Evolutionary conservation across 1,140 invertebrate species (phyloP), one percentile per base, ranked within the genome.

Genomic region (Heliconius himera): DNA sequence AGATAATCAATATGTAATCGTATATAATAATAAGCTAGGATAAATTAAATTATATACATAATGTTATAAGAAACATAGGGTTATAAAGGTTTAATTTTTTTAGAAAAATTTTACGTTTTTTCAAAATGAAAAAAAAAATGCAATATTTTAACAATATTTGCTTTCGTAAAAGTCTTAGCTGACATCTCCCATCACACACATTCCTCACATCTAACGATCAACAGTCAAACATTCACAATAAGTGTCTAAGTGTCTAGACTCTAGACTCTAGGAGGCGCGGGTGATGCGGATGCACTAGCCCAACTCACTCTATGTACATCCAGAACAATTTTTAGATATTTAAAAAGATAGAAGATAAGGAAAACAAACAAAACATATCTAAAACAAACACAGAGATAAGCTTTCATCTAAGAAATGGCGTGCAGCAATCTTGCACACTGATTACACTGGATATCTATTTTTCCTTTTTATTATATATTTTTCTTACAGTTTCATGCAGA

Each of bases 241-340:
- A 51, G 49, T 20, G 85, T 87, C 84, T 90, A 87, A 87, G 80
- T 75, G 60, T 66, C 60, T 66, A 66, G 60, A 87, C 81, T 66
- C 60, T 66, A 66, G 60, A 87, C 81, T 74, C 73, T 84, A 76
- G 77, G 81, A 89, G 87, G 90, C 88, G 81, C 78, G 79, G 84
- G 90, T 90, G 87, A 87, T 84, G 85, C 85, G 83, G 88, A 91
- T 93, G 91, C 91, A 90, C 89, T 90, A 93, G 86, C 88, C 86
- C 85, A 87, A 83, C 80, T 84, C 86, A 84, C 84, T 89, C 82
- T 82, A 84, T 83, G 81, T 87, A 84, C 79, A 88, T 91, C 91
- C 91, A 92, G 90, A 93, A 93, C 90, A 91, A 91, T 92, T 92
- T 92, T 91, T 88, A 74, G 77, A 80, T 70, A 70, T 76, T 82